phyloP scores from a whole-genome alignment of 2,113 vertebrate species.

The Brachionichthys hirsutus region DNA sequence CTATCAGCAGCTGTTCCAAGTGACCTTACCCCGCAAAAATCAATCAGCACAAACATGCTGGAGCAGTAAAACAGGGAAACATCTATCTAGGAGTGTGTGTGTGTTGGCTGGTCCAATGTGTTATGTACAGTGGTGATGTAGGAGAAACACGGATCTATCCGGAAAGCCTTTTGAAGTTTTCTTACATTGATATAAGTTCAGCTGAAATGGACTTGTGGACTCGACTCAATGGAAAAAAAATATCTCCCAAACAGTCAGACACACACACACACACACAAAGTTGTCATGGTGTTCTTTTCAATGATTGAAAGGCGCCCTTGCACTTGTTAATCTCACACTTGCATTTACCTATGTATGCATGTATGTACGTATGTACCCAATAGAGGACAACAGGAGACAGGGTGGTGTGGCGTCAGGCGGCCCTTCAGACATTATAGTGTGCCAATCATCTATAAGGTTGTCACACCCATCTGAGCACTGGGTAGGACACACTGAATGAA shows the following conservation, averaged over 20 bases:
- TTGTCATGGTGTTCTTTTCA: conserved; percentile 65
- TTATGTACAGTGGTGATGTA: conserved; percentile 40
- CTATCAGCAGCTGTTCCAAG: conserved; percentile 69
- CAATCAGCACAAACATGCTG: conserved; percentile 68
- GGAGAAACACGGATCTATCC: conserved; percentile 30
- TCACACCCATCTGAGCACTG: conserved; percentile 42
- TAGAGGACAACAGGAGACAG: neutral
- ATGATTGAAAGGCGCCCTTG: conserved; percentile 63
- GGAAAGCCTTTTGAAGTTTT: conserved; percentile 39
- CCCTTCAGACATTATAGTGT: conserved; percentile 5
- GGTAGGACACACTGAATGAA: conserved; percentile 17
- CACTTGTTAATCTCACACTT: conserved; percentile 54
- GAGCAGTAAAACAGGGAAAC: conserved; percentile 22
- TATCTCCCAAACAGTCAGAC: conserved; percentile 36
- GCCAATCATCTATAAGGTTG: conserved; percentile 27
- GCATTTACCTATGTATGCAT: conserved; percentile 5
- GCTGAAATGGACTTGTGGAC: conserved; percentile 54
- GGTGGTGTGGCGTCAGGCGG: conserved; percentile 22
- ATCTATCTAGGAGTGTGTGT: conserved; percentile 14
- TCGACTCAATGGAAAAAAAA: conserved; percentile 53
- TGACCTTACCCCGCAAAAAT: conserved; percentile 74
- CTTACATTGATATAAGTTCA: conserved; percentile 49
- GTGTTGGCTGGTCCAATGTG: conserved; percentile 25
- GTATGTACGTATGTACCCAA: conserved; percentile 1
- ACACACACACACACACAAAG: neutral